Evolutionary conservation across 2,797 vertebrate genomes (phyloP).

Genomic region (Pseudochaenichthys georgianus): DNA sequence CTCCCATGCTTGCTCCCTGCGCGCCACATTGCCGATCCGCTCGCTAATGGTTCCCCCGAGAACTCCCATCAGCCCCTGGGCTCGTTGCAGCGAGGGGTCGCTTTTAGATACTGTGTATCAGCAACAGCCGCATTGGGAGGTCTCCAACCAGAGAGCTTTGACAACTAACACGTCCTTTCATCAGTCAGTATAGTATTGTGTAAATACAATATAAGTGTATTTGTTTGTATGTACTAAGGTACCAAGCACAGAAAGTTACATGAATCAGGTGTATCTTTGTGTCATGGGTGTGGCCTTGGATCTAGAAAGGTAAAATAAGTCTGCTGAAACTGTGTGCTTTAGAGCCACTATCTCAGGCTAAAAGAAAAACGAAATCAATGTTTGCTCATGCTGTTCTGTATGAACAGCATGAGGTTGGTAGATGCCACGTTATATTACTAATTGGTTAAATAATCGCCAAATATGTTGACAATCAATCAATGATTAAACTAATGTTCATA

Average conservation of each 20-base stretch:
- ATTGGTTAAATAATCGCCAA: too few relatives aligned
- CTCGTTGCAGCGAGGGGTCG: slow-evolving; percentile 75
- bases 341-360: neutral
- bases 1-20: slow-evolving; percentile 79
- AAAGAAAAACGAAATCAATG: neutral
- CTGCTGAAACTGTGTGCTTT: neutral
- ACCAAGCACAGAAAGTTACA: neutral
- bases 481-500: too few relatives aligned
- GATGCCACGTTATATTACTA: too few relatives aligned
- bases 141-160: slow-evolving; percentile 64
- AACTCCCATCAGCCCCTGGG: slow-evolving; percentile 86
- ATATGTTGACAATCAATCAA: too few relatives aligned
- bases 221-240: slow-evolving; percentile 4
- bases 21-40: slow-evolving; percentile 76
- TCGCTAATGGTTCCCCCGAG: slow-evolving; percentile 87
- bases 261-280: neutral
- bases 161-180: slow-evolving; percentile 41
- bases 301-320: neutral
- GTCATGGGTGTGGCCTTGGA: neutral
- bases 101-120: slow-evolving; percentile 88
- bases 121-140: slow-evolving; percentile 75
- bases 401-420: neutral
- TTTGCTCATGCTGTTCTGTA: neutral
- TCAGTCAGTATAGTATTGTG: neutral
- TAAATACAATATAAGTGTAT: neutral